These are phyloP conservation scores for Xiphorhynchus elegans DNA, from an alignment of 2,113 vertebrate genomes.

Conservation along the genomic window DNA sequence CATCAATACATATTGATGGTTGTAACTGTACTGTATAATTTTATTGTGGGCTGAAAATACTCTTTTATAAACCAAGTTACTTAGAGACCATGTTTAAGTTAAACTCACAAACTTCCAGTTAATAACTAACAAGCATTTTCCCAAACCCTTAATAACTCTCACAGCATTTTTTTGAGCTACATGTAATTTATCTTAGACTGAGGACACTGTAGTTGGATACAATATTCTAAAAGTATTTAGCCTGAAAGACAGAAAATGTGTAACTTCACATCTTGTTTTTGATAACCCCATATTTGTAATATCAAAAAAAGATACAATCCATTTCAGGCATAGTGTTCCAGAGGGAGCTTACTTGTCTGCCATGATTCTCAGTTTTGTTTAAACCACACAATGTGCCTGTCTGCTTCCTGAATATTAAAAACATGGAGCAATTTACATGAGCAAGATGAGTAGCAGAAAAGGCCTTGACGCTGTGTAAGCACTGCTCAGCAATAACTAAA, in stretches of 20 bases:
- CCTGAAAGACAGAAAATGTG: background rate
- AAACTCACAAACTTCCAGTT: background rate
- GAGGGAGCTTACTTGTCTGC: background rate
- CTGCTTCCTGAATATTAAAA: background rate
- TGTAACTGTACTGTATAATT: background rate
- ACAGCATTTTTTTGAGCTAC: background rate
- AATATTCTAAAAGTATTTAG: background rate
- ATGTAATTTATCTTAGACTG: background rate
- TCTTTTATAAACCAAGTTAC: background rate
- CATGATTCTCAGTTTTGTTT: background rate
- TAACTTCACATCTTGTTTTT: background rate
- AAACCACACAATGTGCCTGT: background rate
- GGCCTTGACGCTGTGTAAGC: background rate
- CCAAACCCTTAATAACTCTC: background rate
- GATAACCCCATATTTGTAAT: background rate
- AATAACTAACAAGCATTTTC: background rate
- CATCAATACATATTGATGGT: background rate
- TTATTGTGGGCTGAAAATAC: background rate
- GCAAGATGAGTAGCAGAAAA: background rate
- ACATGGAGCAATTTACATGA: background rate
- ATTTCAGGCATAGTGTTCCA: background rate
- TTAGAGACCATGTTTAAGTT: background rate
- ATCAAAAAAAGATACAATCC: background rate
- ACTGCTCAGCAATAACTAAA: background rate
- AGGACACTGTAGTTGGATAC: background rate